Base-by-base conservation (phyloP, 2,797 vertebrate species). In the Acanthis flammea region DNA sequence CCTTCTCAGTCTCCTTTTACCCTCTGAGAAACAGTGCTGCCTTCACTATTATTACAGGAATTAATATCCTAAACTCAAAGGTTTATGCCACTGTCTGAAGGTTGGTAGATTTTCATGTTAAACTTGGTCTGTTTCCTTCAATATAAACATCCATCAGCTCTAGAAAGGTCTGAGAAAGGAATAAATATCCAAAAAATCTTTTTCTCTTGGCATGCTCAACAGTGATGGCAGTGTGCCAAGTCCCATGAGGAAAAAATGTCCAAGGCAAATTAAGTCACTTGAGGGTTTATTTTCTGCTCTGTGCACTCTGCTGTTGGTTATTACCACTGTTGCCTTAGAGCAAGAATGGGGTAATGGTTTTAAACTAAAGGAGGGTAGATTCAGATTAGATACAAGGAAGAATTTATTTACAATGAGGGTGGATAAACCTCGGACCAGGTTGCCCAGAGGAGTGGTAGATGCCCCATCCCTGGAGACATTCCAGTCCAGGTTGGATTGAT, bases 111-210 rank as follows among this genome's bases (percentile, higher is more conserved):
- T 89, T 91, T 87, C 9, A 2, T 44, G 30, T 37, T 75, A 44
- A 57, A 45, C 14, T 75, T 78, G 35, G 19, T 65, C 33, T 60
- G 16, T 39, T 83, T 71, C 35, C 65, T 77, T 37, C 66, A 31
- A 6, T 65, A 24, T 72, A 58, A 72, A 60, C 16, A 76, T 54
- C 47, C 35, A 30, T 51, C 55, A 47, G 28, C 23, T 85, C 31
- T 45, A 55, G 71, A 73, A 88, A 45, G 12, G 35, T 54, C 55
- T 87, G 58, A 78, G 19, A 50, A 68, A 53, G 17, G 24, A 68
- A 81, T 41, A 86, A 94, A 81, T 86, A 92, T 28, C 66, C 31
- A 73, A 83, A 90, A 41, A 37, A 73, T 8, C 39, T 82, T 74
- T 51, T 90, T 88, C 76, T 41, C 4, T 54, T 67, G 68, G 81